Percentiles rank a stretch among this genome's conserved stretches.
Evolutionary conservation across 2,888 invertebrate species (phyloP).

Genomic region (Euphydryas editha): DNA sequence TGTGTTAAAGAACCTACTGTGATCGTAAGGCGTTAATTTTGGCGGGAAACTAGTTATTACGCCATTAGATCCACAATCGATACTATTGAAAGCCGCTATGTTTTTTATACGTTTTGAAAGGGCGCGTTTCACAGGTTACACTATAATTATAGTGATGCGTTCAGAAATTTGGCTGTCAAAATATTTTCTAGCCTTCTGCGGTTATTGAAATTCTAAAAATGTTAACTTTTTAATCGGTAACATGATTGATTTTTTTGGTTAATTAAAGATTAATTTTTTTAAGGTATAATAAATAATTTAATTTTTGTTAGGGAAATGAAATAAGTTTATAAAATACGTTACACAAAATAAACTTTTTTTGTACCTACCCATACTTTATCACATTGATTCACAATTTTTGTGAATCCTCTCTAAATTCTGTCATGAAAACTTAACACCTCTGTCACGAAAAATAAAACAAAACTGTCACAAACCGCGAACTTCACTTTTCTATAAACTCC

Average conservation of each 20-base stretch:
- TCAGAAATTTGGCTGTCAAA: conserved; percentile 67
- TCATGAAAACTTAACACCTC: too few species aligned
- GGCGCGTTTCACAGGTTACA: conserved; percentile 52
- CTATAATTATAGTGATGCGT: conserved; percentile 70
- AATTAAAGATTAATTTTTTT: too few species aligned
- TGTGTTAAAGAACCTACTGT: conserved; percentile 61
- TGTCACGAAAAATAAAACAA: too few species aligned
- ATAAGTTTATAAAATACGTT: not conserved
- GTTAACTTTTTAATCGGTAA: conserved; percentile 11
- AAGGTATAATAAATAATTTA: too few species aligned
- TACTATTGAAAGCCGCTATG: conserved; percentile 68
- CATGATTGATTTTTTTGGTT: conserved; percentile 1
- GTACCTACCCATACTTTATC: too few species aligned
- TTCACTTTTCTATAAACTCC: too few species aligned
- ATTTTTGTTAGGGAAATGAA: too few species aligned
- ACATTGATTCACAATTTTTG: too few species aligned
- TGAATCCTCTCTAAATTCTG: too few species aligned
- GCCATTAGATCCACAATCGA: conserved; percentile 79
- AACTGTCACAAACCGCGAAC: too few species aligned
- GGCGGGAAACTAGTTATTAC: conserved; percentile 73
- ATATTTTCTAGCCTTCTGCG: conserved; percentile 56
- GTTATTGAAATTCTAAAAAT: conserved; percentile 20
- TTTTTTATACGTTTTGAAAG: conserved; percentile 54
- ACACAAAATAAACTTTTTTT: not conserved
- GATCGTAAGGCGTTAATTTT: conserved; percentile 77